These are phyloP conservation scores for Papilio dardanus DNA, from an alignment of 1,140 invertebrate species.

Conservation along the genomic window DNA sequence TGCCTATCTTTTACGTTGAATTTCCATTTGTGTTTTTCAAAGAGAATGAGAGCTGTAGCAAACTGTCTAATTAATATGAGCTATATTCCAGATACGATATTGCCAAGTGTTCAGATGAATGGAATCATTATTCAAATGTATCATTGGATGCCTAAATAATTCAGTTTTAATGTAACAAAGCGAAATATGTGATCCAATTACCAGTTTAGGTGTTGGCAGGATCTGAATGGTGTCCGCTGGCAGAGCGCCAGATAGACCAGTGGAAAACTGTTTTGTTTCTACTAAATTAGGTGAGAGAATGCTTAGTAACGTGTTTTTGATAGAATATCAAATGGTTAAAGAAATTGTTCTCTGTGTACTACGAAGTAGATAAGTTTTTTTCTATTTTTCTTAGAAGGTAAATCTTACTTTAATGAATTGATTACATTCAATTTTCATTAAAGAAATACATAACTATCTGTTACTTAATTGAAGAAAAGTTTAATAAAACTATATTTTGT, in stretches of 20 bases:
- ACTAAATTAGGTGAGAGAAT: slow-evolving; percentile 45
- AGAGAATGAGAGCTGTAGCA: no score
- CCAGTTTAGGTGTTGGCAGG: slow-evolving; percentile 42
- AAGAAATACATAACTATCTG: no score
- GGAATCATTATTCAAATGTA: background rate
- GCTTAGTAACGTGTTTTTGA: slow-evolving; percentile 13
- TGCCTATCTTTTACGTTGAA: no score
- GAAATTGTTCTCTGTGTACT: background rate
- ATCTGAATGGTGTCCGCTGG: slow-evolving; percentile 42
- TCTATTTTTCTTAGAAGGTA: no score
- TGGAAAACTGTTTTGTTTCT: slow-evolving; percentile 45
- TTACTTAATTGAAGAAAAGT: no score
- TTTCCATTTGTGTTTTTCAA: no score
- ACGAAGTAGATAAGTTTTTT: no score
- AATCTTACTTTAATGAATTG: no score
- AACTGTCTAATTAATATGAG: no score
- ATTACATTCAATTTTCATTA: no score
- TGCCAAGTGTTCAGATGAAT: background rate
- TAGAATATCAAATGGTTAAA: background rate
- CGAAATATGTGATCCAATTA: slow-evolving; percentile 44
- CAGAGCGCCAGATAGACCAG: slow-evolving; percentile 42
- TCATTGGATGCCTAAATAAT: slow-evolving; percentile 3
- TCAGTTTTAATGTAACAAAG: slow-evolving; percentile 39
- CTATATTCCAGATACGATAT: no score
- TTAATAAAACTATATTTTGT: no score